Base-by-base conservation (phyloP, 2,113 vertebrate genomes). In the Gambusia holbrooki region DNA sequence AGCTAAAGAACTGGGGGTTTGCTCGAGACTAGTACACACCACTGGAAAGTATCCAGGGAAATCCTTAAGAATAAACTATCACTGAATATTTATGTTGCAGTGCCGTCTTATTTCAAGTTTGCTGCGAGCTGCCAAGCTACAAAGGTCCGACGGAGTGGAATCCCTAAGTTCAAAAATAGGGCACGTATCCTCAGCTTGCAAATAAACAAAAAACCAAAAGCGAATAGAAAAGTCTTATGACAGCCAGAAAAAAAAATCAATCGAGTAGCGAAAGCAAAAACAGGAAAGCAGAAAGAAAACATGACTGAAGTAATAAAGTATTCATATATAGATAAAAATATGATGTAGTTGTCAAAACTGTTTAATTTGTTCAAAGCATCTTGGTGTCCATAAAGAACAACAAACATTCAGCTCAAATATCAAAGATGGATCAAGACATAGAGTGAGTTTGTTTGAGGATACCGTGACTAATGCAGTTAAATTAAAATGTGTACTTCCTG, bases 401-500 rank as follows among this genome's bases (percentile, higher is more conserved):
- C 40, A 70, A 76, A 76, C 63, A 70, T 3, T 5, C 42, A 66
- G 33, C 45, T 68, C 74, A 67, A 51, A 81, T 32, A 29, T 79
- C 35, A 84, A 80, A 37, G 54, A 66, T 75, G 67, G 73, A 77
- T 75, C 68, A 37, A 17, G 68, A 66, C 0, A 3, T 33, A 69
- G 9, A 51, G 9, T 15, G 25, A 80, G 45, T 72, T 72, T 69
- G 51, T 72, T 54, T 65, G 45, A 74, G 71, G 74, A 79, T 85
- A 70, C 69, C 66, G 60, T 63, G 9, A 22, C 69, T 76, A 66
- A 85, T 86, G 77, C 66, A 86, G 87, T 77, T 73, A 83, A 62
- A 73, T 82, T 77, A 69, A 79, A 83, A 88, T 77, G n/a, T 37
- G 62, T 74, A 58, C 83, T 91, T 88, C 87, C 85, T 89, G 82